phyloP scores from a whole-genome alignment of 2,888 invertebrate genomes.

The Eulithis testata region DNA sequence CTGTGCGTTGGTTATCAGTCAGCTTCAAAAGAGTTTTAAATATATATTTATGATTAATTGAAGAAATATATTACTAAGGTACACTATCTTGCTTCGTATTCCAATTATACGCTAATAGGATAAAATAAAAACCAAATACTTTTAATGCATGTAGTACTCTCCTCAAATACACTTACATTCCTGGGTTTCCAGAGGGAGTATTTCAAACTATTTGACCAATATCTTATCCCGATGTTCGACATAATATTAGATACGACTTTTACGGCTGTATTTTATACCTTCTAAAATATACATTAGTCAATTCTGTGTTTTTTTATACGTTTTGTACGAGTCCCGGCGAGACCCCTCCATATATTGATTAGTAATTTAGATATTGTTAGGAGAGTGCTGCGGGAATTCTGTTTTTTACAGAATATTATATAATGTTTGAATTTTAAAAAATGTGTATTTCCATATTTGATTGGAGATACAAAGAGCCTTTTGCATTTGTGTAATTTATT shows the following conservation, averaged over 20 bases:
- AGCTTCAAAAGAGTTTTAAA: no score
- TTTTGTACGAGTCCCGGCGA: constrained; percentile 40
- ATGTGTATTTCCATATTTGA: constrained; percentile 25
- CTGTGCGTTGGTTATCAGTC: no score
- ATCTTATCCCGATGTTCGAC: constrained; percentile 73
- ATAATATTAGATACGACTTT: constrained; percentile 62
- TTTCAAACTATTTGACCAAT: constrained; percentile 51
- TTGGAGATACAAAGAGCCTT: constrained; percentile 35
- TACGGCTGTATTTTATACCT: constrained; percentile 58
- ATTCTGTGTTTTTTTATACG: constrained; percentile 45
- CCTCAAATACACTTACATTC: background rate
- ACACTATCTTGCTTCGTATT: no score
- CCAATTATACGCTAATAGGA: no score
- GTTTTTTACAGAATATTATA: constrained; percentile 38
- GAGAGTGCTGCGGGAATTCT: constrained; percentile 45
- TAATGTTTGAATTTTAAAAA: constrained; percentile 22
- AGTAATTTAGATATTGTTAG: constrained; percentile 57
- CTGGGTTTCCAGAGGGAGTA: background rate
- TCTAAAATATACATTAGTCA: constrained; percentile 58
- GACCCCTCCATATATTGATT: constrained; percentile 52
- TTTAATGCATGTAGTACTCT: background rate
- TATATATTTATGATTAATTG: no score
- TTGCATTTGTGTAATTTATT: constrained; percentile 20
- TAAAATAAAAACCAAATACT: background rate
- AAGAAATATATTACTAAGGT: no score